phyloP scores from a whole-genome alignment of 2,113 vertebrate species.

The Paracanthobrama guichenoti region DNA sequence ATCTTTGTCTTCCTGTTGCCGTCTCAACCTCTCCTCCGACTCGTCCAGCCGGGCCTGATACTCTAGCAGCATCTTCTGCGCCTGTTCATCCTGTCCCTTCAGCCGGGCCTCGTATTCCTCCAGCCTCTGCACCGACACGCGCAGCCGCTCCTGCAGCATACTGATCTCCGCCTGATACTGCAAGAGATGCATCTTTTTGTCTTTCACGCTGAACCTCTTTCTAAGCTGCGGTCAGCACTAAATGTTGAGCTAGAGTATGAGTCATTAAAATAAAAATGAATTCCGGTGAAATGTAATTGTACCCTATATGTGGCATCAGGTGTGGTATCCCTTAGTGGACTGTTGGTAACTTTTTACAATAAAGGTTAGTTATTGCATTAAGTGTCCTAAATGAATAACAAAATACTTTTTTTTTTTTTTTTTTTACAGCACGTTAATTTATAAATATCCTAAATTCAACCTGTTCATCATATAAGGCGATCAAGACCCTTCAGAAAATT shows the following conservation, averaged over 20 bases:
- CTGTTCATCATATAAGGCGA: neutral
- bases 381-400: constrained; percentile 3
- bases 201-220: neutral
- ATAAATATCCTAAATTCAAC: neutral
- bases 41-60: constrained; percentile 97
- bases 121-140: constrained; percentile 92
- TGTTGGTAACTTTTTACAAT: neutral
- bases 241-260: neutral
- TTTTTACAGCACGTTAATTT: neutral
- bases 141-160: constrained; percentile 93
- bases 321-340: neutral
- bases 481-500: too few relatives aligned
- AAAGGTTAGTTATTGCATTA: neutral
- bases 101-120: constrained; percentile 94
- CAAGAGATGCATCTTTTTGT: neutral
- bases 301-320: neutral
- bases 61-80: constrained; percentile 94
- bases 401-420: too few relatives aligned
- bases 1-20: constrained; percentile 98
- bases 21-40: constrained; percentile 90
- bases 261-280: neutral
- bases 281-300: neutral
- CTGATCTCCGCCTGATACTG: constrained; percentile 93
- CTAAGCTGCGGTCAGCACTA: neutral
- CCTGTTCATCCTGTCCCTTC: constrained; percentile 95